Conservation (phyloP, 1,140 invertebrate genomes). For the Linepithema humile region DNA sequence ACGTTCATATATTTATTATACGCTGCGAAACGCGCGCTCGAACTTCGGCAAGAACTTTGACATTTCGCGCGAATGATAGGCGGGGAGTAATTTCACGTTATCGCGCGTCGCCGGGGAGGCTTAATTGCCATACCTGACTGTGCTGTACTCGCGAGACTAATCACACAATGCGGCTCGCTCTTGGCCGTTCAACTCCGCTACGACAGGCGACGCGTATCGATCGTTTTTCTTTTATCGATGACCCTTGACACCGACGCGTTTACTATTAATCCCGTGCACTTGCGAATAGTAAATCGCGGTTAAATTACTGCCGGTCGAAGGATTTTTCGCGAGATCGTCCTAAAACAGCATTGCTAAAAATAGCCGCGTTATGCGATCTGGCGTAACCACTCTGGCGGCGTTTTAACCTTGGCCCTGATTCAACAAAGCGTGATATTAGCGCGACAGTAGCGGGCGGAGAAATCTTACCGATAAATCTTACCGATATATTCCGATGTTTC, state of each 20-base stretch:
- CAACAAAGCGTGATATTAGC: neutral
- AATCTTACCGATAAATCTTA: neutral
- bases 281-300: neutral
- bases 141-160: neutral
- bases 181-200: neutral
- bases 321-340: neutral
- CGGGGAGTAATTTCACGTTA: neutral
- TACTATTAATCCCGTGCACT: neutral
- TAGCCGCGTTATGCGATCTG: constrained; percentile 12
- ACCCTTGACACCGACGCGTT: neutral
- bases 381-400: neutral
- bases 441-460: neutral
- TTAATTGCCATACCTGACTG: neutral
- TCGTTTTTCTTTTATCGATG: neutral
- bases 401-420: constrained; percentile 52
- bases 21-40: too few relatives aligned
- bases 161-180: neutral
- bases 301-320: neutral
- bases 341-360: neutral
- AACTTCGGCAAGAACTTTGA: neutral
- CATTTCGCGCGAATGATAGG: constrained; percentile 23
- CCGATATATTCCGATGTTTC: neutral
- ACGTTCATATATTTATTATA: neutral
- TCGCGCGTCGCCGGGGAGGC: neutral
- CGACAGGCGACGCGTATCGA: neutral